Conservation (phyloP, 1,140 invertebrate genomes). For the Leptonema lineaticorne region DNA sequence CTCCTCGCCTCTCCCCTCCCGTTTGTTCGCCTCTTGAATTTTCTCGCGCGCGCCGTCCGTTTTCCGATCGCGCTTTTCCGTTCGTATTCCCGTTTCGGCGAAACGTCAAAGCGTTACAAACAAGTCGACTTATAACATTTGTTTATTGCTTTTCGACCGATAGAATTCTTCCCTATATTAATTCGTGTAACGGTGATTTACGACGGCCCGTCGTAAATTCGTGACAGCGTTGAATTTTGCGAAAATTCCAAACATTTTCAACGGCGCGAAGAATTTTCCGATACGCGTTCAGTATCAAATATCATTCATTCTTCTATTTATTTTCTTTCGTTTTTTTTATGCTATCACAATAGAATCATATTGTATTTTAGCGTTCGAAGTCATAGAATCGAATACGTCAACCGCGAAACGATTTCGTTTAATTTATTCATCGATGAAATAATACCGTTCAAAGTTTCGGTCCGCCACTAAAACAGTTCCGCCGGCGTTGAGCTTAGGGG, state of each 20-base stretch:
- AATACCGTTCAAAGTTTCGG: too few relatives aligned
- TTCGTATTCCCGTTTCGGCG: not conserved
- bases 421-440: too few relatives aligned
- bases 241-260: not conserved
- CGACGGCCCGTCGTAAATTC: conserved; percentile 12
- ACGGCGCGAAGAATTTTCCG: not conserved
- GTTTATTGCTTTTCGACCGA: conserved; percentile 34
- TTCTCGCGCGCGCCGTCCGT: too few relatives aligned
- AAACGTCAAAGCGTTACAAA: conserved; percentile 34
- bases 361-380: not conserved
- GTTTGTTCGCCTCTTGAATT: too few relatives aligned
- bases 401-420: too few relatives aligned
- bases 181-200: conserved; percentile 38
- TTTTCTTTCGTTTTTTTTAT: not conserved
- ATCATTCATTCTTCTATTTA: too few relatives aligned
- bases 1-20: conserved; percentile 19
- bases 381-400: not conserved
- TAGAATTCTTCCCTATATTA: conserved; percentile 39
- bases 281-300: too few relatives aligned
- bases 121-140: conserved; percentile 37
- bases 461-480: too few relatives aligned
- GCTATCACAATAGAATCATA: not conserved
- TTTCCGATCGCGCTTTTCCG: too few relatives aligned
- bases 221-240: not conserved
- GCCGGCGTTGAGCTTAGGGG: too few relatives aligned